Conservation (phyloP, 2,888 invertebrate genomes). For the Cheilosia pagana region DNA sequence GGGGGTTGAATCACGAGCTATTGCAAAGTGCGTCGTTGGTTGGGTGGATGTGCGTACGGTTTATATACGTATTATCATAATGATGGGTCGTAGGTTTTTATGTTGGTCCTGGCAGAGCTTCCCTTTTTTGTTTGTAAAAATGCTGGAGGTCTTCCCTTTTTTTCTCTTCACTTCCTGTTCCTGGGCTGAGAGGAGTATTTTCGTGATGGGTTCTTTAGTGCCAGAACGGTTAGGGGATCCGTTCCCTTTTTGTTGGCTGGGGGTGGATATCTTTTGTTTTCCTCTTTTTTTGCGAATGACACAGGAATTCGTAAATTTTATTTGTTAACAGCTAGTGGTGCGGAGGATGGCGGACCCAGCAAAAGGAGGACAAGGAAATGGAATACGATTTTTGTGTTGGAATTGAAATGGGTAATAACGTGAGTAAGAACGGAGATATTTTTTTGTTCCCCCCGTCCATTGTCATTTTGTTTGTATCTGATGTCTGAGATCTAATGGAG, state of each 20-base stretch:
- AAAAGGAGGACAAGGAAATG: slow-evolving; percentile 56
- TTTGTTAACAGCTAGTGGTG: slow-evolving; percentile 55
- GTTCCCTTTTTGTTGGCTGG: slow-evolving; percentile 2
- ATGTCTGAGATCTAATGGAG: slow-evolving; percentile 63
- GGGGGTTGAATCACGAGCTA: slow-evolving; percentile 63
- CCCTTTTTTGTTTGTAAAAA: slow-evolving; percentile 40
- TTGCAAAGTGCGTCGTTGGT: slow-evolving; percentile 68
- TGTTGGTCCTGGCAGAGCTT: slow-evolving; percentile 45
- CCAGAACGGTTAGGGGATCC: neutral
- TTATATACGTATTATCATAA: slow-evolving; percentile 72
- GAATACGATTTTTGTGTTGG: slow-evolving; percentile 67
- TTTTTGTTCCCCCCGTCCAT: slow-evolving; percentile 41
- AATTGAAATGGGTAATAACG: slow-evolving; percentile 73
- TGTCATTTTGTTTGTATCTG: slow-evolving; percentile 63
- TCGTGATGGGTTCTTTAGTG: slow-evolving; percentile 57
- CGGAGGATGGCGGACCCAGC: neutral
- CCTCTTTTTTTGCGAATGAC: slow-evolving; percentile 51
- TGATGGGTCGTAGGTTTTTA: slow-evolving; percentile 72
- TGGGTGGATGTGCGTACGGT: slow-evolving; percentile 62
- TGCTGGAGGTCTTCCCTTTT: slow-evolving; percentile 33
- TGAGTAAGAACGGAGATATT: slow-evolving; percentile 66
- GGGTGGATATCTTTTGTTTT: slow-evolving; percentile 36
- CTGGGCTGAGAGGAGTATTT: slow-evolving; percentile 9
- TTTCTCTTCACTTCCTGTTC: neutral
- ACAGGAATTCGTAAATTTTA: slow-evolving; percentile 73